Evolutionary conservation across 2,888 invertebrate species (phyloP), one percentile per base, ranked within the genome.

Genomic region (Muscina levida): DNA sequence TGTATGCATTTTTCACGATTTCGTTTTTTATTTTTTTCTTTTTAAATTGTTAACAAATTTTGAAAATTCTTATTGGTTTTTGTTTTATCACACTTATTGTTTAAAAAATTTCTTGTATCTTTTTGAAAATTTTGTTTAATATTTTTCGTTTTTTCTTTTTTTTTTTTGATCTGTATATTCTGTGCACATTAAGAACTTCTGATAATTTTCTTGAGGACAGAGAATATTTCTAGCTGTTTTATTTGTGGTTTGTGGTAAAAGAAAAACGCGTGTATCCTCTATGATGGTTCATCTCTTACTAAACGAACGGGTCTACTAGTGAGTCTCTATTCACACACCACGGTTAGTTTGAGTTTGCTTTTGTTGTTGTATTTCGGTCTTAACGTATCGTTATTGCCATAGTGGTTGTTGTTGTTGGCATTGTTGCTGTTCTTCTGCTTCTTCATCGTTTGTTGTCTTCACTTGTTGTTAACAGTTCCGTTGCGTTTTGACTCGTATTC

Each of bases 231-330:
- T 51, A 22, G 24, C 17, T 59, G 6, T 59, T 37, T 17, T 31
- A 67, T 66, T 26, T 67, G 72, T 70, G 56, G 59, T 74, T 70
- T 78, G 75, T 56, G 39, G 83, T 83, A 84, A 86, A 86, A 86
- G 86, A 86, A 87, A 85, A 89, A 89, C 89, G 89, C 90, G 89
- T 91, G 90, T 89, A 87, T 87, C 86, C 89, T 87, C 90, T 88
- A 86, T 87, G 88, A 87, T 87, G 88, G 90, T 87, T 90, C 87
- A 88, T 88, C 88, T 90, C 91, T 90, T 90, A 90, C 90, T 90
- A 90, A 91, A 88, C 88, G 86, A 86, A 89, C 87, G 86, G 87
- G 87, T 87, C 85, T 87, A 31, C 31, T 31, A 31, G 31, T 31
- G 31, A 85, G 39, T 59, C 59, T 77, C 65, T 81, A 81, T 71